Base-by-base conservation (phyloP, 2,888 invertebrate genomes). In the Phyllotreta cruciferae region DNA sequence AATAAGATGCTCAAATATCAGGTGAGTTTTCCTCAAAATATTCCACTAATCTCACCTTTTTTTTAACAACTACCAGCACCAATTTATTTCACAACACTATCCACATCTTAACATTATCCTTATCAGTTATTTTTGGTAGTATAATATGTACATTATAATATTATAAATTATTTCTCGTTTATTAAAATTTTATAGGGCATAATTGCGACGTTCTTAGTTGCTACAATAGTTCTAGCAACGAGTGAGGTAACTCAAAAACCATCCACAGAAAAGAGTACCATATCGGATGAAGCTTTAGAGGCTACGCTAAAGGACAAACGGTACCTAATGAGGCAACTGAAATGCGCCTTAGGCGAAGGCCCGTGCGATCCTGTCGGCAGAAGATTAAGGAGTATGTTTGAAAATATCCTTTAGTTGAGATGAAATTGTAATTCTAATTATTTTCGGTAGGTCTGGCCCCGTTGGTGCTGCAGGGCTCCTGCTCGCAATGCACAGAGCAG, bases 291-390 rank as follows among this genome's bases (percentile, higher is more conserved):
- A 13, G 86, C 86, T 37, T 80, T 91, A 6, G 88, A 90, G 42
- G 85, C 84, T 47, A 89, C 90, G 0, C 83, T 91, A 61, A 87
- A 83, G 69, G 90, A 91, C 80, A 86, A 87, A 75, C 83, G 90
- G 50, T 91, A 90, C 74, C 85, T 91, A 64, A 85, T 85, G 78
- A 84, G 90, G 70, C 90, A 90, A 77, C 83, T 91, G 57, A 90
- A 90, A 78, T 91, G 91, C 75, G 90, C 90, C 7, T 81, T 90
- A 8, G 89, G 90, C 5, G 90, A 90, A 78, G 90, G 86, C 0
- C 87, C 89, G 0, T 91, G 91, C 70, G 91, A 91, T 76, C 87
- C 89, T 1, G 87, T 90, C 38, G 91, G 91, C 60, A 86, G 88
- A 71, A 83, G 90, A 68, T 81, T 91, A 11, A 90, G 90, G 82